A percentile compares a stretch with the other conserved stretches of the same genome.
Evolutionary conservation across 1,140 invertebrate genomes (phyloP).

Genomic region (Campoletis sonorensis): DNA sequence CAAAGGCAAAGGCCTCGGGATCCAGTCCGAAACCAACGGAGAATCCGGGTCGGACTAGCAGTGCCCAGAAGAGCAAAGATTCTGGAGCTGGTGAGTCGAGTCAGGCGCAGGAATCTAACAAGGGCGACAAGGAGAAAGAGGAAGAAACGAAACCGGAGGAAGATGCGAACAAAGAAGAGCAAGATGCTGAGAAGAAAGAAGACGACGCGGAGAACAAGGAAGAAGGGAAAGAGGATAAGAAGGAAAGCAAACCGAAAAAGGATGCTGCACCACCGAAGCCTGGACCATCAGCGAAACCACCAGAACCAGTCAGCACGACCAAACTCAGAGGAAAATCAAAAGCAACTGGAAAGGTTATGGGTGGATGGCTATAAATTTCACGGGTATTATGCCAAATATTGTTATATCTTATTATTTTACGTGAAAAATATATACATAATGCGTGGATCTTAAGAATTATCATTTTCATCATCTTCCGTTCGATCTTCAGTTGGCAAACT

Average conservation of each 20-base stretch:
- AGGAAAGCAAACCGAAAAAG: constrained; percentile 35
- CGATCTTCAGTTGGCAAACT: constrained; percentile 3
- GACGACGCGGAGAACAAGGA: constrained; percentile 18
- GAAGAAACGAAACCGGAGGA: constrained; percentile 39
- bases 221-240: constrained; percentile 32
- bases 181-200: constrained; percentile 35
- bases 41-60: background rate
- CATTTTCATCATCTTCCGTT: constrained; percentile 10
- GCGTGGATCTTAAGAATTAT: background rate
- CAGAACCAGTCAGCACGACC: constrained; percentile 54
- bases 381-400: background rate
- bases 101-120: constrained; percentile 46
- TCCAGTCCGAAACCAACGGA: background rate
- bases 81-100: constrained; percentile 9
- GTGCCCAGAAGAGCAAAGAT: constrained; percentile 3
- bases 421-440: constrained; percentile 21
- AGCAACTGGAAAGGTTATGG: constrained; percentile 81
- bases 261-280: constrained; percentile 32
- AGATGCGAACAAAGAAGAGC: constrained; percentile 45
- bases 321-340: constrained; percentile 81
- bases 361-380: constrained; percentile 80
- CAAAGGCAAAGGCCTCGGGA: no score
- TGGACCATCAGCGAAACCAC: constrained; percentile 43
- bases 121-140: constrained; percentile 38
- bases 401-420: background rate